Evolutionary conservation across 2,797 vertebrate genomes (phyloP).

Genomic region (Pitangus sulphuratus): DNA sequence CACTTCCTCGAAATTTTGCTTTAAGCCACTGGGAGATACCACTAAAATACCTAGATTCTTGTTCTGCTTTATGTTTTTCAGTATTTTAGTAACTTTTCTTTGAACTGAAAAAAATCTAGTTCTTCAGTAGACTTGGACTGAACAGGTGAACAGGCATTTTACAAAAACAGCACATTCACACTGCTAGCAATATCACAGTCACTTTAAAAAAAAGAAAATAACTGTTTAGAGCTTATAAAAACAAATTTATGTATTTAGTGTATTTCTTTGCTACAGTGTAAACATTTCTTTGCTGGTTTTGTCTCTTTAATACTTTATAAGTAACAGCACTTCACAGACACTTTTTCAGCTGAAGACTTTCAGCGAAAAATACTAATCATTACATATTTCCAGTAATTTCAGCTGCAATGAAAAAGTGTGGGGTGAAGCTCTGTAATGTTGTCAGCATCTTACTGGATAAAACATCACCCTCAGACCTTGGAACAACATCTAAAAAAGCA

Average conservation of each 20-base stretch:
- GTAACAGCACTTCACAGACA: background rate
- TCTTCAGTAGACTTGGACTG: background rate
- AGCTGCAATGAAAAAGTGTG: background rate
- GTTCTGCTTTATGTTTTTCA: slow-evolving; percentile 28
- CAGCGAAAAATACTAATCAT: background rate
- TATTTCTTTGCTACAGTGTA: background rate
- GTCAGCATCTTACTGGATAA: background rate
- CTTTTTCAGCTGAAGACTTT: background rate
- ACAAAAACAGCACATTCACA: background rate
- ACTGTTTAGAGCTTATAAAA: background rate
- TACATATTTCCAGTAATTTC: background rate
- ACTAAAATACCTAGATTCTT: slow-evolving; percentile 38
- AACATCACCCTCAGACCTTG: background rate
- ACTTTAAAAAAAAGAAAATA: background rate
- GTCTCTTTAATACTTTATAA: background rate
- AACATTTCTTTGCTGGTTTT: background rate
- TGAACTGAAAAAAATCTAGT: background rate
- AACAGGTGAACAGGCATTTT: background rate
- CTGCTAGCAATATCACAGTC: background rate
- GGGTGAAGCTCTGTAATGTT: background rate
- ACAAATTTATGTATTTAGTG: background rate
- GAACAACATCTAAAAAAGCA: background rate
- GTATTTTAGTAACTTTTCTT: slow-evolving; percentile 67
- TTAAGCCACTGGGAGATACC: slow-evolving; percentile 60
- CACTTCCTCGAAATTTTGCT: background rate